Evolutionary conservation across 2,797 vertebrate genomes (phyloP), one percentile per base, ranked within the genome.

Genomic region (Carcharodon carcharias): DNA sequence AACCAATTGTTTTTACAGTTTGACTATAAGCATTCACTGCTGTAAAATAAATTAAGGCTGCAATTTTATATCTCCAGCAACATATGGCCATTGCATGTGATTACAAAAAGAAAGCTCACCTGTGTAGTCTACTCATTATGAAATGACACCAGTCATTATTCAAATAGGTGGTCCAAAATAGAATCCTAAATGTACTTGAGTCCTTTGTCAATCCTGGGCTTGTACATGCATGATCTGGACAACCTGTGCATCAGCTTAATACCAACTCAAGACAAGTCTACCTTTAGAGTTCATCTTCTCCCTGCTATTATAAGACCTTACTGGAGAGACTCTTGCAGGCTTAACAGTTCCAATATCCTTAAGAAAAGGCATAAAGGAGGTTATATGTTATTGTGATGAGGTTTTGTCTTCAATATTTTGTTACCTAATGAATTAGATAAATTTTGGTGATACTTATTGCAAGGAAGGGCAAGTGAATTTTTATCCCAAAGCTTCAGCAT

Each of bases 1-100:
- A 95, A n/a, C 89, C 89, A 92, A 95, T 45, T 50, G 91, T 95
- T 56, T 95, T 95, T 28, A 92, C 31, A 56, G 6, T 71, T 71
- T 71, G 69, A 35, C 50, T 73, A 77, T 71, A 35, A 77, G 94
- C 69, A 35, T 95, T 56, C 54, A 18, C 45, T 21, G 14, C 1
- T 67, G 65, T 67, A 67, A 67, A 67, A 16, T 67, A n/a, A 26
- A 73, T n/a, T 95, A 56, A 95, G 35, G 94, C 16, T 54, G 58
- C 54, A 73, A 95, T 95, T 77, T 95, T 95, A 56, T 54, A 77
- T 54, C 69, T 95, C 12, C 54, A 73, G 50, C 40, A 95, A 73
- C 45, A 95, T 73, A 77, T 16, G 21, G 35, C 21, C 23, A 54
- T 95, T 95, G 21, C 23, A 35, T 1, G 40, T 95, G 23, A 95